Percentiles rank a stretch among this genome's conserved stretches.
Evolutionary conservation across 2,113 vertebrate species (phyloP).

Genomic region (Elanus axillaris): DNA sequence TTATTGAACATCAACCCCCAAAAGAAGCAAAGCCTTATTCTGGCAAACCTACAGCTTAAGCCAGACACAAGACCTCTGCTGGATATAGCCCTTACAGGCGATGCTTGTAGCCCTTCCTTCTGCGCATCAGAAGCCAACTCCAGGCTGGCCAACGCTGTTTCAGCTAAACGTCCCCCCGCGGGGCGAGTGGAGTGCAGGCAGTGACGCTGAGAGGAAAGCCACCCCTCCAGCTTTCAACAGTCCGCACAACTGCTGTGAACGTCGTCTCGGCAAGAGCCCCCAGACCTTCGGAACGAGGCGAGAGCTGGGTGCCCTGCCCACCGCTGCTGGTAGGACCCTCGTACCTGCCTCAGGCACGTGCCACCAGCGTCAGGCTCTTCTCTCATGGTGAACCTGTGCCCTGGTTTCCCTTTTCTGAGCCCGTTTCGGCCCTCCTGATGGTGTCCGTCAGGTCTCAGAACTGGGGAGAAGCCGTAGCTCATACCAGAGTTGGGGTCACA

Average conservation of each 20-base stretch:
- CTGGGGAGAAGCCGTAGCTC: not conserved
- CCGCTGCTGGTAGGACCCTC: not conserved
- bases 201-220: not conserved
- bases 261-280: accelerated
- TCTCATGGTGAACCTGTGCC: not conserved
- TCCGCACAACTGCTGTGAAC: not conserved
- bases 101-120: not conserved
- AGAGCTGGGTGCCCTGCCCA: not conserved
- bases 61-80: not conserved
- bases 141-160: not conserved
- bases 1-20: not conserved
- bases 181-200: not conserved
- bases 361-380: not conserved
- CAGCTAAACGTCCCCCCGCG: not conserved
- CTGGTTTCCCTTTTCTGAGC: not conserved
- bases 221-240: not conserved
- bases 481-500: not conserved
- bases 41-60: not conserved
- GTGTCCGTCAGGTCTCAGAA: not conserved
- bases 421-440: not conserved
- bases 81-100: not conserved
- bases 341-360: accelerated
- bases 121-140: not conserved
- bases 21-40: not conserved
- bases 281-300: not conserved